phyloP scores from a whole-genome alignment of 2,888 invertebrate genomes.

The Sabellastarte sp. region DNA sequence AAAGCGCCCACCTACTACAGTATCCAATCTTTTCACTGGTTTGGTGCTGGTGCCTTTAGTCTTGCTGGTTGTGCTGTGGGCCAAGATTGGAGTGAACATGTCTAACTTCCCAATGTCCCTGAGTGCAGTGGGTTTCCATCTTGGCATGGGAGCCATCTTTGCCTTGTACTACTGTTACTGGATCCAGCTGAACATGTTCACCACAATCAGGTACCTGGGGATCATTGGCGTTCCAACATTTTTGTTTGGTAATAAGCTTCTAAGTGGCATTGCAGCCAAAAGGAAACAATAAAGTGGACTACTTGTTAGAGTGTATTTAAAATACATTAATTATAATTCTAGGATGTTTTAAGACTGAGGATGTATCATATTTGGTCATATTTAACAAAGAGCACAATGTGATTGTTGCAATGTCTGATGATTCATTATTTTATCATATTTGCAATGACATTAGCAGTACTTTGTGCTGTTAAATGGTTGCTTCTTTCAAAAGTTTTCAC shows the following conservation, averaged over 20 bases:
- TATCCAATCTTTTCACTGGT: constrained; percentile 88
- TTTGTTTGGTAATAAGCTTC: constrained; percentile 86
- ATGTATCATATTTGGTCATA: too few relatives aligned
- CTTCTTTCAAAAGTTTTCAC: too few relatives aligned
- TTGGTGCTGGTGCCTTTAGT: constrained; percentile 79
- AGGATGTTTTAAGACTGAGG: too few relatives aligned
- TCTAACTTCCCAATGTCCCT: constrained; percentile 76
- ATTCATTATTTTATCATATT: too few relatives aligned
- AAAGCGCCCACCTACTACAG: constrained; percentile 80
- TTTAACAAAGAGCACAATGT: too few relatives aligned
- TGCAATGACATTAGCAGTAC: too few relatives aligned
- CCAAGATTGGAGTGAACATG: constrained; percentile 81
- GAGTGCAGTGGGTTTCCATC: constrained; percentile 85
- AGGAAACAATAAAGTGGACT: too few relatives aligned
- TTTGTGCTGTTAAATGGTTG: too few relatives aligned
- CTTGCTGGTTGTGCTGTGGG: constrained; percentile 78
- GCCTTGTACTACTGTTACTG: constrained; percentile 87
- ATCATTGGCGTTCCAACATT: constrained; percentile 86
- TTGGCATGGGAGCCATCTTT: constrained; percentile 83
- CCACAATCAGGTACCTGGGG: constrained; percentile 84
- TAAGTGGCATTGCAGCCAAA: constrained; percentile 73
- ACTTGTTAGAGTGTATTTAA: too few relatives aligned
- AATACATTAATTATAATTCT: too few relatives aligned
- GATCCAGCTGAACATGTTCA: constrained; percentile 93
- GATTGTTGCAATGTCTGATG: too few relatives aligned